phyloP scores from a whole-genome alignment of 2,797 vertebrate genomes.

The Sus cebifrons region DNA sequence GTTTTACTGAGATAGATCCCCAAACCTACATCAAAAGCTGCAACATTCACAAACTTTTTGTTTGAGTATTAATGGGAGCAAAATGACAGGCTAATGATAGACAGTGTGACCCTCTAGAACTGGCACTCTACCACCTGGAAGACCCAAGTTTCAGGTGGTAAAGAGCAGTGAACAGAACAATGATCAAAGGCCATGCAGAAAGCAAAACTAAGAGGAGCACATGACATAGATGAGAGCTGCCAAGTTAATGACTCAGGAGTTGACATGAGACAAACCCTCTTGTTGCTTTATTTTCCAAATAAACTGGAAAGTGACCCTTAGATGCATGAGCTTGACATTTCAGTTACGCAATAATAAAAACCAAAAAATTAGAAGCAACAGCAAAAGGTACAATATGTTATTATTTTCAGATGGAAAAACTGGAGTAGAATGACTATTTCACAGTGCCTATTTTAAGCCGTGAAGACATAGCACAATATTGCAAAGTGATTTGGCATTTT shows the following conservation, averaged over 20 bases:
- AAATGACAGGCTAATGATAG: background rate
- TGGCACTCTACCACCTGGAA: background rate
- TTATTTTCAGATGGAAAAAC: constrained; percentile 76
- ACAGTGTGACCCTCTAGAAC: background rate
- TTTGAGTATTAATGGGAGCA: background rate
- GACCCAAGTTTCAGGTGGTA: background rate
- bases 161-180: background rate
- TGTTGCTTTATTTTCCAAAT: constrained; percentile 74
- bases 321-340: constrained; percentile 63
- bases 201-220: background rate
- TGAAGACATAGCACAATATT: constrained; percentile 71
- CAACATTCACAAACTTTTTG: background rate
- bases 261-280: constrained; percentile 59
- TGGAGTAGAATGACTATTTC: constrained; percentile 15
- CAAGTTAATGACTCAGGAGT: constrained; percentile 71
- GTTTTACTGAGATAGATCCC: constrained; percentile 15
- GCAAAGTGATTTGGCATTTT: constrained; percentile 79
- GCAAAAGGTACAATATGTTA: constrained; percentile 76
- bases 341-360: constrained; percentile 71
- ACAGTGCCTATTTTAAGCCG: constrained; percentile 78
- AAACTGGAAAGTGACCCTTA: constrained; percentile 73
- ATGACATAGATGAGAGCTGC: background rate
- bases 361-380: constrained; percentile 63
- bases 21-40: constrained; percentile 15
- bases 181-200: background rate